Evolutionary conservation across 2,888 invertebrate genomes (phyloP), one percentile per base, ranked within the genome.

Genomic region (Pecten maximus): DNA sequence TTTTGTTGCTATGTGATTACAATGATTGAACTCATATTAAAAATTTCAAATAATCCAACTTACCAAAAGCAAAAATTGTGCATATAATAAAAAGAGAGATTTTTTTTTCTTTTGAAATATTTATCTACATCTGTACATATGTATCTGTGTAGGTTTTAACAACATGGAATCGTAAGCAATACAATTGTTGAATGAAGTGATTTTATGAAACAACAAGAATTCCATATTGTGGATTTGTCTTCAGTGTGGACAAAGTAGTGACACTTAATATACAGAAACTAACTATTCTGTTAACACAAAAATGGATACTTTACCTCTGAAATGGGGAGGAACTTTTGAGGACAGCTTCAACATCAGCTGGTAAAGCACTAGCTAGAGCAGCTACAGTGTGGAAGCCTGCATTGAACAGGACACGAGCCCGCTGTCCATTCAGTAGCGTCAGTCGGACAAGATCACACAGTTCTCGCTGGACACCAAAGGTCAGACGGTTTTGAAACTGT

Each of bases 381-480:
- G 98, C 97, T 28, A 99, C 97, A 8, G 97, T 98, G 95, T 98
- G 98, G 93, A 98, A 98, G 0, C 98, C 99, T 40, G 98, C 98
- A 97, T 98, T 98, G 96, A 98, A 98, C 10, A 99, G 97, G 60
- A 98, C 98, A 95, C 99, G 97, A 0, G 99, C 99, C 93, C 98
- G 97, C 94, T 98, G 97, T 0, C 98, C 98, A 96, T 98, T 99
- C 89, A 99, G 97, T 93, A 98, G 97, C 0, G 98, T 97, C 87
- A 99, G 97, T 94, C 98, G 98, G 74, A 97, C 98, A 90, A 99
- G 97, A 96, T 99, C 99, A 92, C 99, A 97, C 86, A 99, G 97
- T 96, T 99, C 99, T 40, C 98, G 97, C 95, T 98, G 98, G 88
- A 99, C 98, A 19, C 99, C 99, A 97, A 99, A 99, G 95, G 98